Evolutionary conservation across 2,797 vertebrate species (phyloP).

Genomic region (Peromyscus nudipes): DNA sequence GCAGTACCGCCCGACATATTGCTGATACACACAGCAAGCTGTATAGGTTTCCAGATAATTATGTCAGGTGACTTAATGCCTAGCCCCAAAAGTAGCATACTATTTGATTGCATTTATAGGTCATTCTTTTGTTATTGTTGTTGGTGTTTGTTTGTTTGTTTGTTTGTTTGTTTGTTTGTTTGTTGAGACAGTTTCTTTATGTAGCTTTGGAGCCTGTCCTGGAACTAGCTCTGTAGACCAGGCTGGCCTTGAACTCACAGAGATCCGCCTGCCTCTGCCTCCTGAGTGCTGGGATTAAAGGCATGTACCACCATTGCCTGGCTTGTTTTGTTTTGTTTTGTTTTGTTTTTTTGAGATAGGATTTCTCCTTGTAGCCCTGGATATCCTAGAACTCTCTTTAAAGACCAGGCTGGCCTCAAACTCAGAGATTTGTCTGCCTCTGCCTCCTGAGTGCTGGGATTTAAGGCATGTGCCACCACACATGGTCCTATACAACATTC

Average conservation of each 20-base stretch:
- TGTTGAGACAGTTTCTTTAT: neutral
- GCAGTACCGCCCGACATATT: neutral
- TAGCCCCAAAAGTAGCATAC: neutral
- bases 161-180: neutral
- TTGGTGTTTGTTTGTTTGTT: neutral
- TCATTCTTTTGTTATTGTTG: neutral
- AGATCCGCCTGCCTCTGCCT: neutral
- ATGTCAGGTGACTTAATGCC: neutral
- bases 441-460: neutral
- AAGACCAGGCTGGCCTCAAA: neutral
- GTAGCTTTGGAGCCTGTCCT: neutral
- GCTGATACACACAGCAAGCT: neutral
- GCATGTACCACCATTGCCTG: neutral
- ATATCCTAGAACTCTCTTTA: neutral
- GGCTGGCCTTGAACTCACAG: neutral
- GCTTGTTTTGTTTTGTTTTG: too few relatives aligned
- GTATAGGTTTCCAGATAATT: neutral
- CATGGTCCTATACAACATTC: neutral
- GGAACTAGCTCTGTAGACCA: neutral
- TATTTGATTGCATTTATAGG: neutral
- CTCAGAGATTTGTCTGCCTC: neutral
- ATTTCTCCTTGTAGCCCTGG: too few relatives aligned
- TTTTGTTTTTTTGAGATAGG: too few relatives aligned
- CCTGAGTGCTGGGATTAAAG: neutral
- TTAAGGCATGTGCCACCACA: neutral